Evolutionary conservation across 1,140 invertebrate species (phyloP).

Genomic region (Cardiocondyla obscurior): DNA sequence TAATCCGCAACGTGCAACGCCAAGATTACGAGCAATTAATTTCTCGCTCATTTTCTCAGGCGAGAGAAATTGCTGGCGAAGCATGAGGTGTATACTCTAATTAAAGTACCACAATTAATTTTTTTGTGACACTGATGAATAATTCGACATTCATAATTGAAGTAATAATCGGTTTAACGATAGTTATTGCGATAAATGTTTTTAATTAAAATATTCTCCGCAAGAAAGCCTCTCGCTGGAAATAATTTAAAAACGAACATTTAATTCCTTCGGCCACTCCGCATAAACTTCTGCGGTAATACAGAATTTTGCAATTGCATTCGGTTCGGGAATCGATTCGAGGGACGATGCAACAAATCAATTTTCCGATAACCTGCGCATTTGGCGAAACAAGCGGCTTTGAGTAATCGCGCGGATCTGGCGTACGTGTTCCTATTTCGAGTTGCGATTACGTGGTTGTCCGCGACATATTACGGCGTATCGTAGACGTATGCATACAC

Average conservation of each 20-base stretch:
- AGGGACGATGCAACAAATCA: not conserved
- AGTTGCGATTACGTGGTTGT: conserved; percentile 37
- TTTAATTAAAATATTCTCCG: not conserved
- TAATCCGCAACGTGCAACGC: not conserved
- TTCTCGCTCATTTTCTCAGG: not conserved
- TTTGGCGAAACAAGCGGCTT: not conserved
- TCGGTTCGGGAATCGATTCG: not conserved
- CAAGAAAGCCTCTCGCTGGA: not conserved
- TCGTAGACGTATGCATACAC: not conserved
- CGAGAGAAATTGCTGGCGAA: not conserved
- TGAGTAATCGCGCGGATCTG: not conserved
- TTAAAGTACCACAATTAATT: not conserved
- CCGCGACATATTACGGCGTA: conserved; percentile 24
- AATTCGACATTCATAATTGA: not conserved
- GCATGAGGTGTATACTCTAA: not conserved
- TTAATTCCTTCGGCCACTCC: not conserved
- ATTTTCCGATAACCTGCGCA: not conserved
- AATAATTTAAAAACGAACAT: not conserved
- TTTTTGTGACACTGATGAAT: not conserved
- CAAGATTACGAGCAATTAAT: conserved; percentile 17
- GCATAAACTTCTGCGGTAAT: not conserved
- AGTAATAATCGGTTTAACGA: not conserved
- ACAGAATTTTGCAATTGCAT: not conserved
- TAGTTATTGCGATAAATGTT: not conserved
- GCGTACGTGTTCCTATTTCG: conserved; percentile 23